Evolutionary conservation across 2,888 invertebrate species (phyloP), one percentile per base, ranked within the genome.

Genomic region (Orthonevra nobilis): DNA sequence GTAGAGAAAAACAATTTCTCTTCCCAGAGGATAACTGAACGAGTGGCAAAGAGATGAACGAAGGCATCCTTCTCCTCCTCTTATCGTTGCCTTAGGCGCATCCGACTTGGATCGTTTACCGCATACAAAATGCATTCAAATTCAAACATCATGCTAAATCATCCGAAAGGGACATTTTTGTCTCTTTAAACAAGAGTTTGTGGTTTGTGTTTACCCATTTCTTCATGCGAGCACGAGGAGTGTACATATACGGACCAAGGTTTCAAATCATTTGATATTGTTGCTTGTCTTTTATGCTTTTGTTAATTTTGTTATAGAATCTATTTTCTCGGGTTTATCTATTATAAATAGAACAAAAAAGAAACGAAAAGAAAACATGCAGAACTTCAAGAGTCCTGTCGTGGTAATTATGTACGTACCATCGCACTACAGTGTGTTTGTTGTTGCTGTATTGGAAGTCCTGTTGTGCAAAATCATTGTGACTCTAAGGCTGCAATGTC

Each of bases 1-100:
- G n/a, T 23, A n/a, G 44, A 32, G 44, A 17, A 46, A 44, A 34
- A 32, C 34, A 44, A 60, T 46, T 46, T 60, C 46, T 36, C 46
- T 46, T 15, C 28, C 10, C 60, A 44, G 34, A 2, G 20, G 40
- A 38, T 14, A 54, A 52, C 3, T 19, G n/a, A n/a, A n/a, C n/a
- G n/a, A n/a, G n/a, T n/a, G n/a, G n/a, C n/a, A n/a, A n/a, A n/a
- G n/a, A n/a, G n/a, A n/a, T n/a, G n/a, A n/a, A n/a, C n/a, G n/a
- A n/a, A n/a, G n/a, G n/a, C n/a, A n/a, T n/a, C n/a, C n/a, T n/a
- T n/a, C n/a, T n/a, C n/a, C n/a, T n/a, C n/a, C n/a, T n/a, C n/a
- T n/a, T n/a, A n/a, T n/a, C n/a, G n/a, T n/a, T n/a, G n/a, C n/a
- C n/a, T n/a, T n/a, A n/a, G n/a, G n/a, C n/a, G n/a, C n/a, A n/a